These are phyloP conservation scores for Microtus montanus DNA, from an alignment of 2,113 vertebrate genomes.

Conservation along the genomic window DNA sequence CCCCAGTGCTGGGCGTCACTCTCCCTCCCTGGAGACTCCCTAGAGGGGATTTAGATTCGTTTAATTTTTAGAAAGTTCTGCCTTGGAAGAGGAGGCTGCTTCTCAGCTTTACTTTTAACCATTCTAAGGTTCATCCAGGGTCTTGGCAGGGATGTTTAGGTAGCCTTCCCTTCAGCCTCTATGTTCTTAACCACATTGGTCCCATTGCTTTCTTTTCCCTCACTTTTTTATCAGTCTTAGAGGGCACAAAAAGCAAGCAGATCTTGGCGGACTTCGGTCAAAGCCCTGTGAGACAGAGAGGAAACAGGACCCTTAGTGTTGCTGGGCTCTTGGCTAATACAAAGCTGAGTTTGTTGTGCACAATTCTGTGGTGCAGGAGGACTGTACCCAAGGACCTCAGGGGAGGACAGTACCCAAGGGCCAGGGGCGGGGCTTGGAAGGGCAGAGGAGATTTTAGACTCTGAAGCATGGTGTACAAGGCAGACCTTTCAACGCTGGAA, in stretches of 20 bases:
- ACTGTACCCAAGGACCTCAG: background rate
- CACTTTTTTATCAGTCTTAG: background rate
- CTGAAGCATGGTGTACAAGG: background rate
- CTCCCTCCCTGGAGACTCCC: background rate
- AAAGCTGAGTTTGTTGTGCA: background rate
- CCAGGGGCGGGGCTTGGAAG: background rate
- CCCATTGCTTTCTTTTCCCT: background rate
- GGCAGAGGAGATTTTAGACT: background rate
- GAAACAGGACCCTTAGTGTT: accelerated
- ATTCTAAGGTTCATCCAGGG: background rate
- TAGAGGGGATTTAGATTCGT: background rate
- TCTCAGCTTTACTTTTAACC: background rate
- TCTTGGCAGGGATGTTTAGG: no score
- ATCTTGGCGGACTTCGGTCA: background rate
- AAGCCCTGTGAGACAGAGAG: background rate
- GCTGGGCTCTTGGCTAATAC: background rate
- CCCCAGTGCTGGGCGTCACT: background rate
- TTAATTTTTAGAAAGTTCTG: background rate
- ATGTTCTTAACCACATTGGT: background rate
- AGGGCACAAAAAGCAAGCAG: background rate
- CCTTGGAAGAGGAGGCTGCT: background rate
- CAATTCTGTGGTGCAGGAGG: accelerated
- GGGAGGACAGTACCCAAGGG: background rate
- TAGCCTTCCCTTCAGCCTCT: background rate
- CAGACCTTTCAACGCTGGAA: background rate